These are phyloP conservation scores for Capreolus pygargus DNA, from an alignment of 2,113 vertebrate species.

Conservation along the genomic window DNA sequence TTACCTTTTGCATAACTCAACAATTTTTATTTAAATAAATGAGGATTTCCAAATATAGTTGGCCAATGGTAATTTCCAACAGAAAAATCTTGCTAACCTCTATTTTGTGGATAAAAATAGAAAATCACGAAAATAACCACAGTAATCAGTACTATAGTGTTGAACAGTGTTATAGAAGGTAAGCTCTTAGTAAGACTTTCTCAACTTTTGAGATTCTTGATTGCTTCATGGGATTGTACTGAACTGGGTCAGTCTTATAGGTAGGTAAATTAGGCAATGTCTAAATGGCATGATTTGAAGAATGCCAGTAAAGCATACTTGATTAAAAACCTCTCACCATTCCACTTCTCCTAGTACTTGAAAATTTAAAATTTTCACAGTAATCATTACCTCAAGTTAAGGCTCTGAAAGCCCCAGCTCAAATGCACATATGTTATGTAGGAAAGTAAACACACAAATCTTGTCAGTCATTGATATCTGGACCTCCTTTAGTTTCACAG, in stretches of 20 bases:
- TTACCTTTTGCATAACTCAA: neutral
- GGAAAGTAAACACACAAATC: neutral
- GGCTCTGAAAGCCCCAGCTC: neutral
- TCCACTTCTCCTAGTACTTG: neutral
- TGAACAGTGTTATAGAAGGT: neutral
- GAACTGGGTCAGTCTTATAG: neutral
- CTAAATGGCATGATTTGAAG: neutral
- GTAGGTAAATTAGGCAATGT: neutral
- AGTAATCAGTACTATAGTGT: neutral
- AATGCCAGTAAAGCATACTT: neutral
- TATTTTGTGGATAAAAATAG: neutral
- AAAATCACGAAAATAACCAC: neutral
- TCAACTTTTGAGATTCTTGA: neutral
- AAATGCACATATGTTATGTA: neutral
- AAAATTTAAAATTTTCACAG: neutral
- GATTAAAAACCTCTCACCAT: neutral
- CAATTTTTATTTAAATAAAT: neutral
- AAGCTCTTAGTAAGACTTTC: neutral
- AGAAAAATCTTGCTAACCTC: neutral
- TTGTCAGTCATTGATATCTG: neutral
- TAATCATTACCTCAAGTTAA: neutral
- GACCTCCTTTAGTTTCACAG: neutral
- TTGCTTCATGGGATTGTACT: neutral
- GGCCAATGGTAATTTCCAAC: neutral
- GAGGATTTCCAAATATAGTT: neutral